Conservation (phyloP, 1,140 invertebrate genomes). For the Lordiphosa stackelbergi region DNA sequence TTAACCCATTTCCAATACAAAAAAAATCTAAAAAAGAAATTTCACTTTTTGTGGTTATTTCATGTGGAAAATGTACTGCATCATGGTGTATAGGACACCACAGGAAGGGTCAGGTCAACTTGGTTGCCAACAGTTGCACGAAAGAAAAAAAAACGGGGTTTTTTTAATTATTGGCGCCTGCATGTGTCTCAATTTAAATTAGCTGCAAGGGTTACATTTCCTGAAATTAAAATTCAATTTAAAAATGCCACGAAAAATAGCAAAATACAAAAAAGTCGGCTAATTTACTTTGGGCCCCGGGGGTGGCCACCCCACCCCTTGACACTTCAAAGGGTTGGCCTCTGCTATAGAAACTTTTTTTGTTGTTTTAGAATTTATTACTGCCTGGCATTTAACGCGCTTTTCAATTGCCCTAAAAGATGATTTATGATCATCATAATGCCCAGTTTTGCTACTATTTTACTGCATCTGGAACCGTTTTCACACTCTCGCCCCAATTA, state of each 20-base stretch:
- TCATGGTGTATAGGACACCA: conserved; percentile 27
- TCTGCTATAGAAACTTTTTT: conserved; percentile 43
- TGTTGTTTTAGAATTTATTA: conserved; percentile 53
- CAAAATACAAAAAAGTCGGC: conserved; percentile 55
- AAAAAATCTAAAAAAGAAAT: conserved; percentile 30
- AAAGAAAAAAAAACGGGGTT: conserved; percentile 33
- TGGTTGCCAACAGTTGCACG: conserved; percentile 63
- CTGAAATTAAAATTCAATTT: conserved; percentile 75
- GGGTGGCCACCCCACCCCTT: conserved; percentile 29
- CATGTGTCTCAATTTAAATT: conserved; percentile 76
- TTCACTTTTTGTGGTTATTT: conserved; percentile 72
- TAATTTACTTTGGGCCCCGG: conserved; percentile 49
- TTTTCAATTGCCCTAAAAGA: conserved; percentile 73
- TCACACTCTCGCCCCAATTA: conserved; percentile 49
- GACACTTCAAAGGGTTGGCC: conserved; percentile 65
- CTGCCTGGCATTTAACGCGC: conserved; percentile 45
- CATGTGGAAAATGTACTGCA: conserved; percentile 77
- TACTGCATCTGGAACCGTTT: conserved; percentile 24
- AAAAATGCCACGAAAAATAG: conserved; percentile 68
- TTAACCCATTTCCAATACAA: conserved; percentile 71
- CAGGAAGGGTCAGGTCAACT: conserved; percentile 6
- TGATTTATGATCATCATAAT: conserved; percentile 66
- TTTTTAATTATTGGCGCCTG: conserved; percentile 71
- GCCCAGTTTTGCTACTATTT: conserved; percentile 15
- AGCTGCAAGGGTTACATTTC: conserved; percentile 42